Percentiles rank a stretch among this genome's conserved stretches.
Evolutionary conservation across 2,797 vertebrate genomes (phyloP).

Genomic region (Sebastes baramenuke): DNA sequence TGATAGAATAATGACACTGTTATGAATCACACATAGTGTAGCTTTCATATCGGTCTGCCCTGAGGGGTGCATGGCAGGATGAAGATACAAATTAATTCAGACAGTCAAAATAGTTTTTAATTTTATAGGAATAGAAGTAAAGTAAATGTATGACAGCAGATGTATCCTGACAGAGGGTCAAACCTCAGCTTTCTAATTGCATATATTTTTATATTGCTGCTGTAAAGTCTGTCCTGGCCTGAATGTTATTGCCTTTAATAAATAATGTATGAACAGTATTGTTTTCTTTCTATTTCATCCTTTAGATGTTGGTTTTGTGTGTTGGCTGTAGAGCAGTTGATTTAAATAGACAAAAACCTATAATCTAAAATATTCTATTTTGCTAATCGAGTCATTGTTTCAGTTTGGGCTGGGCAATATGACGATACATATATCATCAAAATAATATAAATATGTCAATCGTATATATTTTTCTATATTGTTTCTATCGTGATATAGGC

Average conservation of each 20-base stretch:
- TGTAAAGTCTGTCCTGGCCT: not conserved
- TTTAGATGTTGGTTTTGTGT: not conserved
- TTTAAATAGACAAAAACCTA: not conserved
- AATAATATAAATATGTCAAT: too few species aligned
- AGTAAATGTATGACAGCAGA: not conserved
- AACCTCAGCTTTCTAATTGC: not conserved
- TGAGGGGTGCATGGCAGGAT: not conserved
- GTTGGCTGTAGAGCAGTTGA: not conserved
- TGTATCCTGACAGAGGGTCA: not conserved
- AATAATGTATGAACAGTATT: slow-evolving; percentile 31
- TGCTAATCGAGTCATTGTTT: too few species aligned
- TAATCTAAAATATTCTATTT: not conserved
- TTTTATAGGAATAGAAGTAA: not conserved
- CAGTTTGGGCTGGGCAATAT: too few species aligned
- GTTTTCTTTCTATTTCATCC: not conserved
- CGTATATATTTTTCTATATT: too few species aligned
- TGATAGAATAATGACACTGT: not conserved
- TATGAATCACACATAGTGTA: not conserved
- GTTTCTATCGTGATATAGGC: too few species aligned
- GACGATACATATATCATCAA: too few species aligned
- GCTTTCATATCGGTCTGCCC: not conserved
- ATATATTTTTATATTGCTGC: slow-evolving; percentile 42
- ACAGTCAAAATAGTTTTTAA: not conserved
- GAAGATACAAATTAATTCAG: not conserved
- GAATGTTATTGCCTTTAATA: slow-evolving; percentile 50